Percentiles rank a stretch among this genome's conserved stretches.
phyloP scores from a whole-genome alignment of 2,113 vertebrate genomes.

The Oriolus oriolus region DNA sequence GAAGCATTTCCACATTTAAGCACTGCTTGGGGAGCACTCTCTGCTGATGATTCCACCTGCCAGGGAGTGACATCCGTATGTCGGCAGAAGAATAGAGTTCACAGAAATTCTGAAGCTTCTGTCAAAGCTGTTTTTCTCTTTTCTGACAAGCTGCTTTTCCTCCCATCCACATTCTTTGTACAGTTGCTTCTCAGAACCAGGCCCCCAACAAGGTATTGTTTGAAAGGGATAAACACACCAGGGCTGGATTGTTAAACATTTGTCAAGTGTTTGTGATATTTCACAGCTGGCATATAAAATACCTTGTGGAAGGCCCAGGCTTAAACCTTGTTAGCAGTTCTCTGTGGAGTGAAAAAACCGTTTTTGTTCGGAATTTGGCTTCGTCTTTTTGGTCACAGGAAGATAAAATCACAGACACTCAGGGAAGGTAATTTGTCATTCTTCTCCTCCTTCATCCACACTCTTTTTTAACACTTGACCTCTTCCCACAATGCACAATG shows the following conservation, averaged over 20 bases:
- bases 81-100: background rate
- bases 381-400: background rate
- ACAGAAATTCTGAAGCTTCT: background rate
- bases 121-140: background rate
- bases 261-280: conserved; percentile 64
- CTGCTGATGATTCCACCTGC: background rate
- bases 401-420: background rate
- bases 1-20: background rate
- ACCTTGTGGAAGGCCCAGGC: background rate
- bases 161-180: background rate
- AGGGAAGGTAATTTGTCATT: background rate
- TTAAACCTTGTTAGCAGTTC: background rate
- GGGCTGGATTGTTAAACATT: conserved; percentile 42
- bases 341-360: background rate
- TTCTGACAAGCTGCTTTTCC: background rate
- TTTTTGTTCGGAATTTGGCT: background rate
- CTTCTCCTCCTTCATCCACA: background rate
- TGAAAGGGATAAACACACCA: conserved; percentile 51
- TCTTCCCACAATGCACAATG: background rate
- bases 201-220: conserved; percentile 43
- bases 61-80: background rate
- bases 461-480: background rate
- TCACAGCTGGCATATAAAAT: conserved; percentile 58
- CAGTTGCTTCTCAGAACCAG: background rate
- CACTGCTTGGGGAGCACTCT: background rate